These are phyloP conservation scores for Pygoscelis adeliae DNA, from an alignment of 2,113 vertebrate genomes.

Conservation along the genomic window DNA sequence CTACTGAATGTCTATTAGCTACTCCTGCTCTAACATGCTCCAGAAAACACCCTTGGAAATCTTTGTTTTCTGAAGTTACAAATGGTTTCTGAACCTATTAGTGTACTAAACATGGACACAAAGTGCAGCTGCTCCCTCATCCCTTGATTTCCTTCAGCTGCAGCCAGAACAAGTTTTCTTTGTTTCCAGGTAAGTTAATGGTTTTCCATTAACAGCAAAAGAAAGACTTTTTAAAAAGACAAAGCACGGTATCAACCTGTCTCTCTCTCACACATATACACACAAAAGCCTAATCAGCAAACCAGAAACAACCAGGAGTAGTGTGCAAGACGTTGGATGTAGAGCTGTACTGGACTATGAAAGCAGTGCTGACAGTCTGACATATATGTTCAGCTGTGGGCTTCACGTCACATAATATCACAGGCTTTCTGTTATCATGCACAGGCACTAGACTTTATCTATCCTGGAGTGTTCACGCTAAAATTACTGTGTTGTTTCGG, in stretches of 20 bases:
- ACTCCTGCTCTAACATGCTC: background rate
- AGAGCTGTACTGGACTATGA: background rate
- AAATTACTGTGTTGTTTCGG: background rate
- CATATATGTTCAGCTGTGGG: background rate
- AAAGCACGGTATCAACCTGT: background rate
- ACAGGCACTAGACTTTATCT: background rate
- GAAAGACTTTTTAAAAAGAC: background rate
- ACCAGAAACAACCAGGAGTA: background rate
- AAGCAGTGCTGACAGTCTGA: background rate
- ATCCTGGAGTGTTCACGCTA: background rate
- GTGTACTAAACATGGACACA: background rate
- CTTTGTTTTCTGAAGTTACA: background rate
- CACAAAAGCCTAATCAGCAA: background rate
- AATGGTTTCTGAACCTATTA: background rate
- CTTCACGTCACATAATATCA: background rate
- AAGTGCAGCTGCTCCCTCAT: background rate
- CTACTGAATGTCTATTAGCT: background rate
- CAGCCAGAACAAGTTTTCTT: background rate
- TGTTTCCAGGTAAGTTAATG: background rate
- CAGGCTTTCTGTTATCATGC: background rate
- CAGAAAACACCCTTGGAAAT: conserved; percentile 1
- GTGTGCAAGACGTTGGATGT: background rate
- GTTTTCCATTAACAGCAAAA: background rate
- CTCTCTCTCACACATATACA: background rate
- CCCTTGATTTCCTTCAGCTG: background rate